Conservation (phyloP, 2,888 invertebrate genomes). For the Deroplatys truncata region DNA sequence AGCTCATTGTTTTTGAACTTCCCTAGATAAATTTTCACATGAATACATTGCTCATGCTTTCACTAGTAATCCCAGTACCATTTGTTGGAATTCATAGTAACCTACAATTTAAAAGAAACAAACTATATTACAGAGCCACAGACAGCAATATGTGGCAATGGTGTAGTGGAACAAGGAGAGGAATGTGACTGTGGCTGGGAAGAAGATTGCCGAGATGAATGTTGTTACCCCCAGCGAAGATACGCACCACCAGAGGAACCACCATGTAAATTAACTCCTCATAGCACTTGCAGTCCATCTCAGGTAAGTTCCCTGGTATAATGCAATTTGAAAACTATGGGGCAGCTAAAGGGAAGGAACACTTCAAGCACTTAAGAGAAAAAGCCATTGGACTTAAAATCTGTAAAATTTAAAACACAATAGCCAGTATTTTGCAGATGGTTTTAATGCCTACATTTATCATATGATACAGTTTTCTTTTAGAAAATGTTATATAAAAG, state of each 20-base stretch:
- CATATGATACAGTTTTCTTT: too few species aligned
- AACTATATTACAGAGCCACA: slow-evolving; percentile 67
- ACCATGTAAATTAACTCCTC: slow-evolving; percentile 82
- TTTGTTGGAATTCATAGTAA: too few species aligned
- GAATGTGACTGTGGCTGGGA: slow-evolving; percentile 99
- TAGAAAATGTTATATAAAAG: too few species aligned
- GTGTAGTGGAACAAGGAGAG: slow-evolving; percentile 94
- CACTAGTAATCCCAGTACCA: too few species aligned
- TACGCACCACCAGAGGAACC: slow-evolving; percentile 72
- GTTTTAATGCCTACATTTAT: too few species aligned
- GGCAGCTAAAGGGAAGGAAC: neutral
- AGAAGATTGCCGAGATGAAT: slow-evolving; percentile 89
- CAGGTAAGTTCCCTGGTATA: slow-evolving; percentile 52
- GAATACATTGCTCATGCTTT: too few species aligned
- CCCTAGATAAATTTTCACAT: too few species aligned
- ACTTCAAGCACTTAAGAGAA: too few species aligned
- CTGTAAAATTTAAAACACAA: too few species aligned
- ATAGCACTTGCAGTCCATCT: slow-evolving; percentile 74
- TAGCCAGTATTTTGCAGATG: too few species aligned
- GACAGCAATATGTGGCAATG: slow-evolving; percentile 95
- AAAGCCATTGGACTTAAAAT: too few species aligned
- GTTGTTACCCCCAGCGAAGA: slow-evolving; percentile 87
- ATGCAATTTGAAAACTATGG: slow-evolving; percentile 5
- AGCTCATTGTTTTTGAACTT: too few species aligned
- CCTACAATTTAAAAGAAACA: neutral